phyloP scores from a whole-genome alignment of 2,888 invertebrate genomes.

The Oasisia sp. region DNA sequence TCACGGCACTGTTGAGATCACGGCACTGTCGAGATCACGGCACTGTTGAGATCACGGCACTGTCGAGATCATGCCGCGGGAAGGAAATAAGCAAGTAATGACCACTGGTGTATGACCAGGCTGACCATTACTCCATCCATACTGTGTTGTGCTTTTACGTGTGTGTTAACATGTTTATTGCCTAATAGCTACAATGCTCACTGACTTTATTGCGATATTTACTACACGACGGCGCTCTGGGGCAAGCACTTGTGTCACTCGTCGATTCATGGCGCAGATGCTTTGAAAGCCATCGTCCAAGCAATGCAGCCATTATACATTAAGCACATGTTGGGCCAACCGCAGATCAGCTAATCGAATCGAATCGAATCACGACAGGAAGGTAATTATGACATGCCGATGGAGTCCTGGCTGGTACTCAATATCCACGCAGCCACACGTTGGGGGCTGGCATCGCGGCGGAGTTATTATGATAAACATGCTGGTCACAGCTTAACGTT shows the following conservation, averaged over 20 bases:
- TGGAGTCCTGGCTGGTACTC: neutral
- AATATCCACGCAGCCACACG: neutral
- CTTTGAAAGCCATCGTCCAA: neutral
- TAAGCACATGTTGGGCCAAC: slow-evolving; percentile 13
- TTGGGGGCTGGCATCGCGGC: neutral
- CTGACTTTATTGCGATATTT: neutral
- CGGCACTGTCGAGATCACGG: no score
- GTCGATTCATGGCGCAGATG: neutral
- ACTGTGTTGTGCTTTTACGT: neutral
- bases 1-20: no score
- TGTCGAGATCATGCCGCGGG: no score
- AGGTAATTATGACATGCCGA: neutral
- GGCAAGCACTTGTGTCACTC: neutral
- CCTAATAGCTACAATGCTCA: neutral
- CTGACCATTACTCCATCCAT: neutral
- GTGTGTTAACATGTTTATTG: slow-evolving; percentile 8
- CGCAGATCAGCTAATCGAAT: neutral
- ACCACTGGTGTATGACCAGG: neutral
- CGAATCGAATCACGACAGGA: neutral
- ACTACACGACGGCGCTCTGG: neutral
- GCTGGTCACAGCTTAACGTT: neutral
- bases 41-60: no score
- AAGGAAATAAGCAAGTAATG: neutral
- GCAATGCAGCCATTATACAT: neutral
- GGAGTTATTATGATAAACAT: neutral